Conservation (phyloP, 2,797 vertebrate genomes). For the Scyliorhinus canicula region DNA sequence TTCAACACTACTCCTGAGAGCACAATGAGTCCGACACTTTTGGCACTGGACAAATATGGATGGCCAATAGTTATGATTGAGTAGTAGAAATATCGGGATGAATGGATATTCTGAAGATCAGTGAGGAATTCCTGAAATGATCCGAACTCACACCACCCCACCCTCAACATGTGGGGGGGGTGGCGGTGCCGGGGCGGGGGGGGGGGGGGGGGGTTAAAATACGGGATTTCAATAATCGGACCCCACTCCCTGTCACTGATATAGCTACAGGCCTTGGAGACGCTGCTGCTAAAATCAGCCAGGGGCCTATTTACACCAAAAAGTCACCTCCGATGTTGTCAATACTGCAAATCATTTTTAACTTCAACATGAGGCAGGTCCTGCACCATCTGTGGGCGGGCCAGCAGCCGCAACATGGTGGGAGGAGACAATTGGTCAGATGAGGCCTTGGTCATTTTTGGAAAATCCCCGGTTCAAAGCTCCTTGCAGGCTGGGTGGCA, state of each 20-base stretch:
- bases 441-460: not conserved
- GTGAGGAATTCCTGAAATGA: not conserved
- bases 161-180: not conserved
- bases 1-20: not conserved
- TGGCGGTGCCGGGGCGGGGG: too few relatives aligned
- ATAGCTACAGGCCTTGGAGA: too few relatives aligned
- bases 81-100: not conserved
- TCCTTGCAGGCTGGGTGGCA: not conserved
- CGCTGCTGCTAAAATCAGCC: too few relatives aligned
- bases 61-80: not conserved
- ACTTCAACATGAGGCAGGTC: too few relatives aligned
- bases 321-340: too few relatives aligned
- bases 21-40: not conserved
- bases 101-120: not conserved
- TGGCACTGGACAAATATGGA: not conserved
- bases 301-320: too few relatives aligned
- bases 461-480: not conserved
- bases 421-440: not conserved
- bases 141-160: not conserved
- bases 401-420: not conserved
- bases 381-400: not conserved
- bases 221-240: not conserved
- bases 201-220: not conserved
- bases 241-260: not conserved
- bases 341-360: too few relatives aligned